phyloP scores from a whole-genome alignment of 2,113 vertebrate genomes.

The Trichechus manatus region DNA sequence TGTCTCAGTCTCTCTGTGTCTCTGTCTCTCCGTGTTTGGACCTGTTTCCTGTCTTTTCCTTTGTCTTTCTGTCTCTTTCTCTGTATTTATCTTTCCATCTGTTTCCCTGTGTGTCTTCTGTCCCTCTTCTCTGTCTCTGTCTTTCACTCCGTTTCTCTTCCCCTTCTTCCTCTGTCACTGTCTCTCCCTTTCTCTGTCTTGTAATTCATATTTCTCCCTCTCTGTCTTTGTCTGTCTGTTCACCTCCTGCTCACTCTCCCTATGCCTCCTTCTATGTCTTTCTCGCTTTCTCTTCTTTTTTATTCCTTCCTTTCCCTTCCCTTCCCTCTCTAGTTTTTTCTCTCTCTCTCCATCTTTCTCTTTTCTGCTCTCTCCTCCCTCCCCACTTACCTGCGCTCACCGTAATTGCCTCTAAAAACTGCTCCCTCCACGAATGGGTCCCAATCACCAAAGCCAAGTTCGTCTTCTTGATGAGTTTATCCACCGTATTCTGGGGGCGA shows the following conservation, averaged over 20 bases:
- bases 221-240: background rate
- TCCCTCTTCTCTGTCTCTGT: background rate
- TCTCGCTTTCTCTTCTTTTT: background rate
- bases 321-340: background rate
- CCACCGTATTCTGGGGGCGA: conserved; percentile 93
- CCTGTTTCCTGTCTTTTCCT: background rate
- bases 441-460: conserved; percentile 97
- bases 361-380: background rate
- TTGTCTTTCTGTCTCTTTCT: background rate
- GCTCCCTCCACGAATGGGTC: conserved; percentile 97
- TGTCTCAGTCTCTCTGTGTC: background rate
- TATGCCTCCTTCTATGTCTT: background rate
- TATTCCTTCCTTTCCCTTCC: background rate
- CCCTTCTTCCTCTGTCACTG: background rate
- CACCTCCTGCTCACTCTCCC: background rate
- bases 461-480: conserved; percentile 98
- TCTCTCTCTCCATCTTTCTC: background rate
- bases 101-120: background rate
- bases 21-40: background rate
- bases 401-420: conserved; percentile 96
- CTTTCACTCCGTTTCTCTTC: too few species aligned
- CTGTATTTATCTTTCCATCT: background rate
- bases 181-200: background rate
- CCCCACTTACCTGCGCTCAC: conserved; percentile 93
- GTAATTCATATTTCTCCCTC: background rate